Conservation (phyloP, 2,888 invertebrate species). For the Drosophila suboccidentalis region DNA sequence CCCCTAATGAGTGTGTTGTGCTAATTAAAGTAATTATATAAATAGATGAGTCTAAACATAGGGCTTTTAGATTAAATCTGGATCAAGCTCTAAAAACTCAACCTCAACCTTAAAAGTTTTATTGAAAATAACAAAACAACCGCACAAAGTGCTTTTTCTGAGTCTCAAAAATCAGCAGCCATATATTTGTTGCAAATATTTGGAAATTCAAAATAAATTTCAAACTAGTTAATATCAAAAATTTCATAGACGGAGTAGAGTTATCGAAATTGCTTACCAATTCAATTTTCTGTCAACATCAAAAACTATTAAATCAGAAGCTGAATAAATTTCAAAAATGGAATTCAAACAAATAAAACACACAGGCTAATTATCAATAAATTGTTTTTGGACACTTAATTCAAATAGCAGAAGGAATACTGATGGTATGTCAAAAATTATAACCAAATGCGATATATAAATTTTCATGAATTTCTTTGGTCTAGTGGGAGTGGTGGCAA, state of each 20-base stretch:
- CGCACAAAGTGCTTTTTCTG: not conserved
- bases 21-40: conserved; percentile 71
- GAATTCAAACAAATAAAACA: conserved; percentile 1
- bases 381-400: conserved; percentile 37
- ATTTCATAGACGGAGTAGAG: not conserved
- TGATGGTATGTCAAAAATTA: conserved; percentile 3
- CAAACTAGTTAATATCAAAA: not conserved
- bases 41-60: conserved; percentile 55
- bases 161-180: too few relatives aligned
- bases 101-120: not conserved
- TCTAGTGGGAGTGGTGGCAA: conserved; percentile 18
- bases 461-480: conserved; percentile 35
- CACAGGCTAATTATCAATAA: conserved; percentile 54
- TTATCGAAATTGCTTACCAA: conserved; percentile 33
- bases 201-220: not conserved
- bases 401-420: conserved; percentile 2
- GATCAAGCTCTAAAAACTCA: not conserved
- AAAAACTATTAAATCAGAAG: conserved; percentile 3
- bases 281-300: conserved; percentile 7
- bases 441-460: conserved; percentile 6
- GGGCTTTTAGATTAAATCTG: not conserved
- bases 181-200: too few relatives aligned
- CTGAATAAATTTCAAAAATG: not conserved
- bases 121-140: not conserved
- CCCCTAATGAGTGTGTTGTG: conserved; percentile 5